Evolutionary conservation across 2,888 invertebrate genomes (phyloP).

Genomic region (Agrilus biguttatus): DNA sequence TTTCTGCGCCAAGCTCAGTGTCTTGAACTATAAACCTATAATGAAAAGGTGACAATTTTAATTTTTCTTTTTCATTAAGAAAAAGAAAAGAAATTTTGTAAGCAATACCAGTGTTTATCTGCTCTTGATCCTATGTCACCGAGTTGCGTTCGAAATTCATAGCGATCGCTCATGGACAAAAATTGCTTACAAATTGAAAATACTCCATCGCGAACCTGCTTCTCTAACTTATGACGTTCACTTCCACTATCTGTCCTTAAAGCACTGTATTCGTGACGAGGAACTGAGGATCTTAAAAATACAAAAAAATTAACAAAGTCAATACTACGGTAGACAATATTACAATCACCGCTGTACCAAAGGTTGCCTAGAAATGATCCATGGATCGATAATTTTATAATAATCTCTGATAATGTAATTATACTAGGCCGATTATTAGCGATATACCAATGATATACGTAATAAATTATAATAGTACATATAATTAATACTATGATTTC

Average conservation of each 20-base stretch:
- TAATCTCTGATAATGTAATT: no score
- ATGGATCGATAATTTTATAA: no score
- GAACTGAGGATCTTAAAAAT: slow-evolving; percentile 32
- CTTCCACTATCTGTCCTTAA: slow-evolving; percentile 41
- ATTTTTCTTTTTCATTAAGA: neutral
- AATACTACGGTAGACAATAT: no score
- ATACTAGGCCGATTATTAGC: no score
- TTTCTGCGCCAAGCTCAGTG: slow-evolving; percentile 61
- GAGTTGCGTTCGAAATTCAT: slow-evolving; percentile 64
- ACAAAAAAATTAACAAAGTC: slow-evolving; percentile 26
- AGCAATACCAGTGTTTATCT: slow-evolving; percentile 64
- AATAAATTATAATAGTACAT: no score
- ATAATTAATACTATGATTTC: no score
- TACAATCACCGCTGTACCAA: no score
- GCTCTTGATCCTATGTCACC: slow-evolving; percentile 70
- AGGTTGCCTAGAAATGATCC: no score
- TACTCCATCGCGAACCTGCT: slow-evolving; percentile 49
- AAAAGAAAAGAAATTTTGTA: neutral
- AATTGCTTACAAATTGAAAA: slow-evolving; percentile 51
- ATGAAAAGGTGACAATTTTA: neutral
- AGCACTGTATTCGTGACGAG: slow-evolving; percentile 51
- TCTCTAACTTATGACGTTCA: slow-evolving; percentile 39
- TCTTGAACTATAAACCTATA: slow-evolving; percentile 65
- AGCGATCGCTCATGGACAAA: slow-evolving; percentile 50
- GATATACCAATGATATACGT: no score